Evolutionary conservation across 2,113 vertebrate species (phyloP).

Genomic region (Crotalus viridis): DNA sequence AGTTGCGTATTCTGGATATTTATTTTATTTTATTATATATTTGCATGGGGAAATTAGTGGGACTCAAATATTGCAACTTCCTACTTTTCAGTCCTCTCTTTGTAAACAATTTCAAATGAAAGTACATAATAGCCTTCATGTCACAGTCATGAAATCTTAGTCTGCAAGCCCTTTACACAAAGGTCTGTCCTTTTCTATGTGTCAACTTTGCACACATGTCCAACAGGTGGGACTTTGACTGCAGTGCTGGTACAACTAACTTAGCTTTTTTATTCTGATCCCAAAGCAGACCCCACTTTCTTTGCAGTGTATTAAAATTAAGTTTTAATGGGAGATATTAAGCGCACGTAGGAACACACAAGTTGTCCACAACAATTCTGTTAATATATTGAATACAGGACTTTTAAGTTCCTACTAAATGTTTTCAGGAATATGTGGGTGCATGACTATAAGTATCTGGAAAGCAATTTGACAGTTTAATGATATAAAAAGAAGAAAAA

Average conservation of each 20-base stretch:
- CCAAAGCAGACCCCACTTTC: not conserved
- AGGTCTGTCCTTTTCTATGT: not conserved
- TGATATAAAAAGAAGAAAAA: not conserved
- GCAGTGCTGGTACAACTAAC: not conserved
- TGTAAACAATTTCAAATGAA: not conserved
- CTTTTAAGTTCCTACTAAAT: constrained; percentile 21
- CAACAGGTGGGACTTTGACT: not conserved
- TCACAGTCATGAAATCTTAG: not conserved
- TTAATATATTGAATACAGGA: constrained; percentile 17
- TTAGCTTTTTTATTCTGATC: not conserved
- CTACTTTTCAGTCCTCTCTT: not conserved
- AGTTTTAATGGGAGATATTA: constrained; percentile 24
- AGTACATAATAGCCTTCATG: not conserved
- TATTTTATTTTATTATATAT: not conserved
- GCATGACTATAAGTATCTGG: constrained; percentile 24
- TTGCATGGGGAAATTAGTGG: not conserved
- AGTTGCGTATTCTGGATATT: not conserved
- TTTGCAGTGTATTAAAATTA: not conserved
- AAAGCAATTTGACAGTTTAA: constrained; percentile 16
- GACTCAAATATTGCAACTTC: not conserved
- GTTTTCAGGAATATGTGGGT: constrained; percentile 33
- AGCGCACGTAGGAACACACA: not conserved
- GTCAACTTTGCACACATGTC: not conserved
- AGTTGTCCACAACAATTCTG: constrained; percentile 18
- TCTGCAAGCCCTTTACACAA: not conserved